phyloP scores from a whole-genome alignment of 2,113 vertebrate species.

The Pungitius pungitius region DNA sequence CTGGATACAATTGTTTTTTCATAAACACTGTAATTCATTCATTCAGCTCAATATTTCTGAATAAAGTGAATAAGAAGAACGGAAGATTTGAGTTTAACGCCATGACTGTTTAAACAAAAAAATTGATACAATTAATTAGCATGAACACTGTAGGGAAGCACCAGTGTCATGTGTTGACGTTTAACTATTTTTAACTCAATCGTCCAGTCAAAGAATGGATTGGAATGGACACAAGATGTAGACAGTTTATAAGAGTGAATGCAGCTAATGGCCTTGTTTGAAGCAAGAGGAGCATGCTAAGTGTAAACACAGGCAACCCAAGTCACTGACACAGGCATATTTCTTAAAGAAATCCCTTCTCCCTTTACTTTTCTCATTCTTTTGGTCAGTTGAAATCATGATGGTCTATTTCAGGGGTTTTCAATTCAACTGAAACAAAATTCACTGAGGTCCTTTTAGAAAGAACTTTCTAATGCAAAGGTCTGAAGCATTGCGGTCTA shows the following conservation, averaged over 20 bases:
- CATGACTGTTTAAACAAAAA: background rate
- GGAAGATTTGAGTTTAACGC: background rate
- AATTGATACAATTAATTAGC: background rate
- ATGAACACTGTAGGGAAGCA: background rate
- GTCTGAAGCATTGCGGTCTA: no score
- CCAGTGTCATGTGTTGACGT: background rate
- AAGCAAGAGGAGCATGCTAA: background rate
- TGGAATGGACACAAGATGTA: background rate
- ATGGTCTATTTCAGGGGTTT: background rate
- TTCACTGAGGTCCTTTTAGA: no score
- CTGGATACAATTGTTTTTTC: no score
- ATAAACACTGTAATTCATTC: no score
- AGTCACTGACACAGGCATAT: background rate
- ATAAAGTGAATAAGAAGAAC: no score
- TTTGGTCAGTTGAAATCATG: background rate
- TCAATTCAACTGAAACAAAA: no score
- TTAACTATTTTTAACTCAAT: background rate
- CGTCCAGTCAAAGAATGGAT: background rate
- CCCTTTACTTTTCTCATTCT: background rate
- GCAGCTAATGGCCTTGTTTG: background rate
- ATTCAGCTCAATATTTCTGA: no score
- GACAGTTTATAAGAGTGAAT: conserved; percentile 3
- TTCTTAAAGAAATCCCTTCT: conserved; percentile 7
- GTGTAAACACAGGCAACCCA: background rate
- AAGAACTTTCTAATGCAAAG: no score